Base-by-base conservation (phyloP, 1,140 invertebrate species). In the Heliconius hermathena region DNA sequence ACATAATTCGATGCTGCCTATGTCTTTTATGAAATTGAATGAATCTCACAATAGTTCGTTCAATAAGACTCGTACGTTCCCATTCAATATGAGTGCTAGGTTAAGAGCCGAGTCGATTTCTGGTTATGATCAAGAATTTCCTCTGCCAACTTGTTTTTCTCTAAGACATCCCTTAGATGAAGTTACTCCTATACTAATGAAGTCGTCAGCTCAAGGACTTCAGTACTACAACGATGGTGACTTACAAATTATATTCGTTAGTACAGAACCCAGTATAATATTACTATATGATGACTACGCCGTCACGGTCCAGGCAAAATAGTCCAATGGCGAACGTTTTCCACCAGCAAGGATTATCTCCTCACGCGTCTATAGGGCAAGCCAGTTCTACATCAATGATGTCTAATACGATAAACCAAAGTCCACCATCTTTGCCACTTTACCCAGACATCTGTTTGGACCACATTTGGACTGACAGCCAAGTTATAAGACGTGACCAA, bases 161-260 rank as follows among this genome's bases (percentile, higher is more conserved):
- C 93, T 99, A 82, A 95, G 97, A 29, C 98, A 99, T 95, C 98
- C 98, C 1, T 94, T 99, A 46, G 97, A 99, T 94, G 98, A 99
- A 94, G 97, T 98, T 46, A 96, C 97, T 76, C 98, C 98, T 6
- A 96, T 99, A 46, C 94, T 98, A 8, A 96, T 97, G 54, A 97
- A 97, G 87, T 92, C 93, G 3, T 88, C 93, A 3, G 79, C 91
- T 0, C 96, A 96, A 84, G 96, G 96, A 86, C 92, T 91, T 16
- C 95, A 95, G 71, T 94, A 95, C 74, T 94, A 95, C 74, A 95
- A 95, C 71, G 95, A 95, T 85, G 90, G 89, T 0, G 91, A 94
- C 80, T 82, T 95, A 33, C 93, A 95, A 87, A 94, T 96, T 29
- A 94, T 96, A 33, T 96, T 93, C 83, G 95, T 95, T 0, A 94